These are phyloP conservation scores for Shinisaurus crocodilurus DNA, from an alignment of 2,113 vertebrate genomes.

Conservation along the genomic window DNA sequence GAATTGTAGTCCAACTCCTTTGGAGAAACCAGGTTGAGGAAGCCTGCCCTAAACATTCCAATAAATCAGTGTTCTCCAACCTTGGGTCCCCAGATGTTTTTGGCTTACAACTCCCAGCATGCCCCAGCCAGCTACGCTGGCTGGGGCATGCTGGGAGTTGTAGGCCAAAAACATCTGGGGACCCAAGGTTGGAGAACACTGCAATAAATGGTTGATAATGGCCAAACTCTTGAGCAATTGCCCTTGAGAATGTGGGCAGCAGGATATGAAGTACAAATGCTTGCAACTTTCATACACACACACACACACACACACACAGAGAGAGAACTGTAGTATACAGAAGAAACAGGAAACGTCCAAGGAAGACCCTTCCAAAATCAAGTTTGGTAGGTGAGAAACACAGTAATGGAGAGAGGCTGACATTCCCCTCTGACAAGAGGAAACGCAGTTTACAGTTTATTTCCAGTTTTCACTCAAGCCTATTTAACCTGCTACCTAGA, in stretches of 20 bases:
- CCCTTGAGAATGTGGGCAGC: not conserved
- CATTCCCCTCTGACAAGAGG: not conserved
- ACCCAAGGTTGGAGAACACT: too few species aligned
- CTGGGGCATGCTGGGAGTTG: too few species aligned
- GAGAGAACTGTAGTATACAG: not conserved
- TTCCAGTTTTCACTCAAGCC: not conserved
- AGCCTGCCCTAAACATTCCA: not conserved
- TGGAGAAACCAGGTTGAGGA: too few species aligned
- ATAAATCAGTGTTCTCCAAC: too few species aligned
- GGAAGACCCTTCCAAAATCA: not conserved
- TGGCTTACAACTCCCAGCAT: too few species aligned
- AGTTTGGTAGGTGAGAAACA: not conserved
- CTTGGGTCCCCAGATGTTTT: too few species aligned
- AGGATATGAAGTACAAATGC: not conserved
- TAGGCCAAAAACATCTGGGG: too few species aligned
- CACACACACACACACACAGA: not conserved
- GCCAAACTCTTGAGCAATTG: not conserved
- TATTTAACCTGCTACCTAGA: not conserved
- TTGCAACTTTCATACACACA: not conserved
- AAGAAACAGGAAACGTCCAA: not conserved
- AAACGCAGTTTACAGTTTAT: rapidly evolving
- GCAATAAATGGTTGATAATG: not conserved
- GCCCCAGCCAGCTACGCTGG: too few species aligned
- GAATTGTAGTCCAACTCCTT: too few species aligned
- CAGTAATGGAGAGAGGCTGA: not conserved